Conservation (phyloP, 2,113 vertebrate genomes). For the Crotalus horridus region DNA sequence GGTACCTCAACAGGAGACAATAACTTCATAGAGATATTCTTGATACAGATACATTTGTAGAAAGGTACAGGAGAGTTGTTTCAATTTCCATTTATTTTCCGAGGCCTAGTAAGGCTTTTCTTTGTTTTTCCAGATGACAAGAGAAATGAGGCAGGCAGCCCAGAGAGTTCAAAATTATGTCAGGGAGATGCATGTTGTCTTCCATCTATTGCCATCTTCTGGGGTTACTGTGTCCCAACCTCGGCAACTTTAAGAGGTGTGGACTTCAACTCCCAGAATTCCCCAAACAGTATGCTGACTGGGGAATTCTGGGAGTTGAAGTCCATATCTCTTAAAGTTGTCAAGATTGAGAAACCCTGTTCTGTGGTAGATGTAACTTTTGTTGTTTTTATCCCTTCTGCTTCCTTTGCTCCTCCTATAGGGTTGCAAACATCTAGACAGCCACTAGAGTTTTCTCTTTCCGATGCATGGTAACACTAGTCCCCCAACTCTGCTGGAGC, state of each 20-base stretch:
- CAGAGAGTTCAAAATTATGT: neutral
- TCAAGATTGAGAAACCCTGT: neutral
- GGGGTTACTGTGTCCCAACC: neutral
- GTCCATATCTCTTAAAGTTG: neutral
- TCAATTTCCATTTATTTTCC: neutral
- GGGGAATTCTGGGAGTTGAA: neutral
- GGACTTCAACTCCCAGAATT: neutral
- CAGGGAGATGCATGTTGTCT: neutral
- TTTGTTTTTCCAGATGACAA: neutral
- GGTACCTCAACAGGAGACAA: constrained; percentile 55
- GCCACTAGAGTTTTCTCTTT: neutral
- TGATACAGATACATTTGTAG: neutral
- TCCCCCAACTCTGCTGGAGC: neutral
- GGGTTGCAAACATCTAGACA: neutral
- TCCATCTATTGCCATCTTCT: neutral
- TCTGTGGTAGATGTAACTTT: neutral
- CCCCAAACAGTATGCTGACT: neutral
- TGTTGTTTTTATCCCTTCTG: neutral
- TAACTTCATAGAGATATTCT: neutral
- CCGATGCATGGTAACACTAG: neutral
- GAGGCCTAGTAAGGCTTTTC: neutral
- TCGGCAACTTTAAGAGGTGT: neutral
- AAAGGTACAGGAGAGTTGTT: neutral
- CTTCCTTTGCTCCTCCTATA: neutral
- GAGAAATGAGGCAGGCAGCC: neutral